Conservation (phyloP, 2,797 vertebrate species). For the Schizopygopsis pylzovi region DNA sequence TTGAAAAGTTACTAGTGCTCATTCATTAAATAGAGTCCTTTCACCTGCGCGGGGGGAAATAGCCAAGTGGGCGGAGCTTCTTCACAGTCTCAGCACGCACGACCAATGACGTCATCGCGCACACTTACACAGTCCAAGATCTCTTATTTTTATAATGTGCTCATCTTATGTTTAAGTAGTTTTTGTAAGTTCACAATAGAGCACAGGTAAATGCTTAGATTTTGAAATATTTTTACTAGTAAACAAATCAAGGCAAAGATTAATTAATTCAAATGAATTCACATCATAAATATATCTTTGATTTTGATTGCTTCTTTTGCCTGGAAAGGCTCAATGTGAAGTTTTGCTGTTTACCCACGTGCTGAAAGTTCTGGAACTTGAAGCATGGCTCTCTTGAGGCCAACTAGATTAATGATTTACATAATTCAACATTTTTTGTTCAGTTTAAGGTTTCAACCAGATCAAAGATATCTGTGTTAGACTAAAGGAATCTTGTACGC, state of each 20-base stretch:
- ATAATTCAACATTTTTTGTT: background rate
- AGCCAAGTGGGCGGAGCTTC: conserved; percentile 52
- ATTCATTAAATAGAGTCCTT: conserved; percentile 62
- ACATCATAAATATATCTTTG: background rate
- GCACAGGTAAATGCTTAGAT: background rate
- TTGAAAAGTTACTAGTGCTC: conserved; percentile 8
- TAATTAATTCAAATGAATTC: background rate
- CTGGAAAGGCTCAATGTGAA: background rate
- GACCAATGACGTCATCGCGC: background rate
- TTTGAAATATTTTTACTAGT: background rate
- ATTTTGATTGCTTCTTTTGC: background rate
- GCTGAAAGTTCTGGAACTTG: background rate
- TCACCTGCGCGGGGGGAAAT: conserved; percentile 62
- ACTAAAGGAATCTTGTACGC: background rate
- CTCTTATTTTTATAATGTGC: background rate
- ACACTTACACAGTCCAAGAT: background rate
- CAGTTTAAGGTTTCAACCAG: background rate
- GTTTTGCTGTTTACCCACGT: background rate
- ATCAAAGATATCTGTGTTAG: background rate
- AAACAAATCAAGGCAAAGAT: background rate
- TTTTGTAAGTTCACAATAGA: background rate
- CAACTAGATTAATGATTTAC: background rate
- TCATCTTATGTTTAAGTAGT: background rate
- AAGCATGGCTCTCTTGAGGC: background rate
- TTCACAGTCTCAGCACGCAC: conserved; percentile 6